A percentile compares a stretch with the other conserved stretches of the same genome.
Conservation (phyloP, 30 jellyfish, hydroid and myxozoan species). For the Chrysaora quinquecirrha region DNA sequence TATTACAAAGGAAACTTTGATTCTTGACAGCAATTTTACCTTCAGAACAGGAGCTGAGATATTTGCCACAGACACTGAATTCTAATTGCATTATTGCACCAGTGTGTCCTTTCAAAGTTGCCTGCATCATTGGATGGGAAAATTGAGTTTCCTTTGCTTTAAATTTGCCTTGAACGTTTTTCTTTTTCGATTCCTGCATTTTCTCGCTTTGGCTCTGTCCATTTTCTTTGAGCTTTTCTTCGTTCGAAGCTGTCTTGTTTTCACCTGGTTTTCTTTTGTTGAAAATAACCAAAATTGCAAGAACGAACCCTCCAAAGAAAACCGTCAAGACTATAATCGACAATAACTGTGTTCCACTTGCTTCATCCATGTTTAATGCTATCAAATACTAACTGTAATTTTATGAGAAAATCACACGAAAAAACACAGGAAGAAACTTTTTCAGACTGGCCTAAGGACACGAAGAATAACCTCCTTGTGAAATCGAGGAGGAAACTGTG, state of each 20-base stretch:
- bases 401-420: no score
- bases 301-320: conserved; percentile 57
- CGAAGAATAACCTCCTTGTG: no score
- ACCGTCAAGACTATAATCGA: conserved; percentile 52
- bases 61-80: conserved; percentile 85
- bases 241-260: neutral
- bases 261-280: conserved; percentile 22
- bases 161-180: neutral
- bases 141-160: conserved; percentile 45
- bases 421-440: no score
- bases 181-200: conserved; percentile 1
- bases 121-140: conserved; percentile 67
- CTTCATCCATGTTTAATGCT: conserved; percentile 40
- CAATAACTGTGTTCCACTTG: conserved; percentile 41
- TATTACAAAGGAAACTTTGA: no score
- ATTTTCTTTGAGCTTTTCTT: no score
- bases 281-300: conserved; percentile 52
- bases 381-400: no score
- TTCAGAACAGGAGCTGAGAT: conserved; percentile 79
- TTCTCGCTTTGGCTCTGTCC: no score
- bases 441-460: no score
- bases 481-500: no score
- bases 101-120: conserved; percentile 94
- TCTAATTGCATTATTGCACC: conserved; percentile 65
- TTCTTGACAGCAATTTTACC: no score